Evolutionary conservation across 1,140 invertebrate genomes (phyloP).

Genomic region (Physella acuta): DNA sequence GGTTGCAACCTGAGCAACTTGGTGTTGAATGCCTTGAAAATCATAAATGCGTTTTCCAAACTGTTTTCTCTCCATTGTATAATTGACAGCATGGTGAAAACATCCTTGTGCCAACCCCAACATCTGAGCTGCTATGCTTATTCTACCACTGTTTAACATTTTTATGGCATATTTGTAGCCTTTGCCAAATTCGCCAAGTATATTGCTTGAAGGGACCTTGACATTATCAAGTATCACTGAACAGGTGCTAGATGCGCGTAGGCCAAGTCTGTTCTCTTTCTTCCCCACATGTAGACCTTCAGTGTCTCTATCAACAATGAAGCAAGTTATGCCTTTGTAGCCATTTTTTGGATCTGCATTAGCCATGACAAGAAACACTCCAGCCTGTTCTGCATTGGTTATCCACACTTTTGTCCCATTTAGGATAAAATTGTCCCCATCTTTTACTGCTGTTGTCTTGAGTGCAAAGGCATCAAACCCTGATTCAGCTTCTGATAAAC

Average conservation of each 20-base stretch:
- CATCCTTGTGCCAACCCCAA: slow-evolving; percentile 90
- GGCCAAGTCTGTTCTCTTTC: slow-evolving; percentile 82
- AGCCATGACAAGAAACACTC: slow-evolving; percentile 61
- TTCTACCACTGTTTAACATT: slow-evolving; percentile 91
- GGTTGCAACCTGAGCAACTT: slow-evolving; percentile 83
- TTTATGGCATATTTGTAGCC: slow-evolving; percentile 95
- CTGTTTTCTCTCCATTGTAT: slow-evolving; percentile 89
- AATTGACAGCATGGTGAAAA: slow-evolving; percentile 89
- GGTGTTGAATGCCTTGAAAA: slow-evolving; percentile 94
- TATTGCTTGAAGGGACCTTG: slow-evolving; percentile 62
- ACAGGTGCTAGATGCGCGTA: slow-evolving; percentile 59
- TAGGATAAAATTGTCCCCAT: slow-evolving; percentile 61
- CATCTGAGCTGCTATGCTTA: slow-evolving; percentile 90
- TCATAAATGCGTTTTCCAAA: slow-evolving; percentile 86
- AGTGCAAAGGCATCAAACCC: slow-evolving; percentile 66
- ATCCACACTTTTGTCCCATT: slow-evolving; percentile 78
- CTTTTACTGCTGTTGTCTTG: slow-evolving; percentile 60
- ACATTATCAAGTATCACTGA: slow-evolving; percentile 90
- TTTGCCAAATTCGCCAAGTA: slow-evolving; percentile 83
- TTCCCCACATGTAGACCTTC: slow-evolving; percentile 66
- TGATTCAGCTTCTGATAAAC: slow-evolving; percentile 82
- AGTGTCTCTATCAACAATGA: slow-evolving; percentile 66
- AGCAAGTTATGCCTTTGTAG: slow-evolving; percentile 69
- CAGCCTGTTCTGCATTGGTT: slow-evolving; percentile 88
- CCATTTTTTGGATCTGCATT: slow-evolving; percentile 62